phyloP scores from a whole-genome alignment of 2,797 vertebrate genomes.

The Ficedula albicollis region DNA sequence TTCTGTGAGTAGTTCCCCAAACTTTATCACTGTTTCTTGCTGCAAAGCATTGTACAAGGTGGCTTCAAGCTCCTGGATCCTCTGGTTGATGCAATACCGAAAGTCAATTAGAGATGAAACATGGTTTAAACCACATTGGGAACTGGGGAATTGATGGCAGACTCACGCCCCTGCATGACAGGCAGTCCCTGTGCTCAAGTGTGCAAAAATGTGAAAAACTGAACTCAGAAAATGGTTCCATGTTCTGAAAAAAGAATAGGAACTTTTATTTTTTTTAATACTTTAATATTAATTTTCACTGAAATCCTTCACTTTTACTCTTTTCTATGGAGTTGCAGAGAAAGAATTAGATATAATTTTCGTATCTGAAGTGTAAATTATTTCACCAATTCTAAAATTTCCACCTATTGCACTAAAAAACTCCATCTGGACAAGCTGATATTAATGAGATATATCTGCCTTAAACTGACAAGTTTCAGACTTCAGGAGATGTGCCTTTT shows the following conservation, averaged over 20 bases:
- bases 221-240: neutral
- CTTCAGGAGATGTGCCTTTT: neutral
- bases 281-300: neutral
- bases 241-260: neutral
- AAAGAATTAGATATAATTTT: neutral
- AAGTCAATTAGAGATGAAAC: constrained; percentile 57
- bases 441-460: neutral
- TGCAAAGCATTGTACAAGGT: constrained; percentile 98
- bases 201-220: neutral
- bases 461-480: neutral
- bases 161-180: neutral
- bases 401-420: neutral
- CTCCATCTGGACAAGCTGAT: neutral
- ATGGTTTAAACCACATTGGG: neutral
- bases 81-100: constrained; percentile 81
- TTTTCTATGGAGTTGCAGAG: neutral
- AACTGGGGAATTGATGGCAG: neutral
- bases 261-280: neutral
- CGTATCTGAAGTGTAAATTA: neutral
- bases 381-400: neutral
- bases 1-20: constrained; percentile 91
- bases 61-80: constrained; percentile 98
- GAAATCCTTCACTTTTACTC: neutral
- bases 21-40: constrained; percentile 98
- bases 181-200: neutral